Percentiles rank a stretch among this genome's conserved stretches.
phyloP scores from a whole-genome alignment of 1,140 invertebrate species.

The Trichogramma pretiosum region DNA sequence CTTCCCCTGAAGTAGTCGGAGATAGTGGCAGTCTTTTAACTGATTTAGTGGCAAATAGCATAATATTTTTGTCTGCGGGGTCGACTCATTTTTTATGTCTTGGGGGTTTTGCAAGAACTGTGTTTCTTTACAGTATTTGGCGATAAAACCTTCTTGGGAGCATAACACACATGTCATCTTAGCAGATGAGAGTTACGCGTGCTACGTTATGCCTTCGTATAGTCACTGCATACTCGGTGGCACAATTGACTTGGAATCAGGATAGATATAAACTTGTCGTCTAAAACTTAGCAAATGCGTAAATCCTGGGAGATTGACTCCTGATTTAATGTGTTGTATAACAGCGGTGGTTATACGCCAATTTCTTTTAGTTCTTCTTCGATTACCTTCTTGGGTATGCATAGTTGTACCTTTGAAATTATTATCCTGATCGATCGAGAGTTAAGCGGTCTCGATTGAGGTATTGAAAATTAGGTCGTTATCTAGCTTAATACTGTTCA shows the following conservation, averaged over 20 bases:
- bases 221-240: background rate
- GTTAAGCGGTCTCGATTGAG: background rate
- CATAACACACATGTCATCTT: background rate
- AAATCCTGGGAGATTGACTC: background rate
- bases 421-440: background rate
- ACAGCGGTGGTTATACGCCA: background rate
- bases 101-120: too few species aligned
- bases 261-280: background rate
- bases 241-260: background rate
- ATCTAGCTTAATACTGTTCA: background rate
- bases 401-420: background rate
- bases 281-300: background rate
- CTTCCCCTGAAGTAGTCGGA: too few species aligned
- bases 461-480: background rate
- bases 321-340: background rate
- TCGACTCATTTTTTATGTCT: too few species aligned
- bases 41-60: too few species aligned
- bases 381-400: background rate
- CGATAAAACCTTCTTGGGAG: background rate
- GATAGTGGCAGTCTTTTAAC: too few species aligned
- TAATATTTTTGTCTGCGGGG: too few species aligned
- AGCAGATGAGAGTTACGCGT: background rate
- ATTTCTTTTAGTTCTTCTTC: background rate
- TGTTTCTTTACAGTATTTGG: background rate
- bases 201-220: background rate